These are phyloP conservation scores for Cassiopea xamachana DNA, from an alignment of 30 jellyfish, hydroid and myxozoan genomes.

Conservation along the genomic window DNA sequence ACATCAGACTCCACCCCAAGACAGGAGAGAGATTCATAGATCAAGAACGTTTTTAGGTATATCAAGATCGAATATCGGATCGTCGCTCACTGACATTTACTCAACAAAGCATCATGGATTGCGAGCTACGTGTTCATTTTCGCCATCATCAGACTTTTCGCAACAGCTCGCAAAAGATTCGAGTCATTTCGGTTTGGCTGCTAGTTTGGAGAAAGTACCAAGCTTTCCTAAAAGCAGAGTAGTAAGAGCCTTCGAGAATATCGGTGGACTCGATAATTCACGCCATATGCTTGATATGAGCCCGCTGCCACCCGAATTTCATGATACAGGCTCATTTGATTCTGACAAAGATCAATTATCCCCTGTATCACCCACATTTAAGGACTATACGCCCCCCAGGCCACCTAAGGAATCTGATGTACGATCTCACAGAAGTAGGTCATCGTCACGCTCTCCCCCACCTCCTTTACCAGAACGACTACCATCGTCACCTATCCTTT, in stretches of 20 bases:
- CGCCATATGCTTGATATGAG: slow-evolving; percentile 43
- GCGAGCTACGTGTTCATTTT: slow-evolving; percentile 30
- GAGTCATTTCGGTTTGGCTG: slow-evolving; percentile 1
- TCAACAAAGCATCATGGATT: slow-evolving; percentile 15
- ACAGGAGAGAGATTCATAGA: slow-evolving; percentile 1
- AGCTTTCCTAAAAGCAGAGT: slow-evolving; percentile 64
- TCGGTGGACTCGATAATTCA: slow-evolving; percentile 34
- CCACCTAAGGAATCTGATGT: slow-evolving; percentile 55
- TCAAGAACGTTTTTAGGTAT: slow-evolving; percentile 28
- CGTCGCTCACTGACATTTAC: slow-evolving; percentile 52
- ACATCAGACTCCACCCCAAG: slow-evolving; percentile 20
- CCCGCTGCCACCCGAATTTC: slow-evolving; percentile 70
- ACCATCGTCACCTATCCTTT: slow-evolving; percentile 20
- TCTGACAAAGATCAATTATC: slow-evolving; percentile 4
- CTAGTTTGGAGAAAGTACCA: slow-evolving; percentile 48
- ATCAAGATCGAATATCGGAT: slow-evolving; percentile 35
- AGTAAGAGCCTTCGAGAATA: slow-evolving; percentile 25
- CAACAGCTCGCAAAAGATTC: slow-evolving; percentile 53
- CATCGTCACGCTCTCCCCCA: slow-evolving; percentile 14
- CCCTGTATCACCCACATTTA: slow-evolving; percentile 30
- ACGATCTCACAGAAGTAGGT: background rate
- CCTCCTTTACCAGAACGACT: slow-evolving; percentile 70
- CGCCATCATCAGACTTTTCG: slow-evolving; percentile 23
- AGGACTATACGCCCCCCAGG: slow-evolving; percentile 33
- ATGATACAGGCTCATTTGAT: slow-evolving; percentile 8